phyloP scores from a whole-genome alignment of 2,113 vertebrate species.

The Aptenodytes forsteri region DNA sequence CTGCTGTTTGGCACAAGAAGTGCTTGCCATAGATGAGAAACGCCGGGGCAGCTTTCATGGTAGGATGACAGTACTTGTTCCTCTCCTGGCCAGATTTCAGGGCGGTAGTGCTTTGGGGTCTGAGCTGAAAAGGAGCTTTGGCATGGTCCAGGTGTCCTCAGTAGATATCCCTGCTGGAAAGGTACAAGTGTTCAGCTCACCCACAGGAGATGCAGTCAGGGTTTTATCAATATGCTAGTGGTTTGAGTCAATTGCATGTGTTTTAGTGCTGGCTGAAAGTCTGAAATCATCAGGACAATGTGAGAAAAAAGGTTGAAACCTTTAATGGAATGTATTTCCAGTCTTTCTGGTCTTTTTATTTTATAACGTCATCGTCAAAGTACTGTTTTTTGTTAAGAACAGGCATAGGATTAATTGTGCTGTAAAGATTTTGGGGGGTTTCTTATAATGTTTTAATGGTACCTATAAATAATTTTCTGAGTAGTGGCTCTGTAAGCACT shows the following conservation, averaged over 20 bases:
- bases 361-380: background rate
- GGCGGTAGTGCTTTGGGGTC: background rate
- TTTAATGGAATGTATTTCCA: background rate
- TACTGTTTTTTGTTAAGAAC: background rate
- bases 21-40: background rate
- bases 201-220: background rate
- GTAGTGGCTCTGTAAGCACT: background rate
- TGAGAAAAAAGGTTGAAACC: background rate
- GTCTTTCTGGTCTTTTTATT: background rate
- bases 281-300: background rate
- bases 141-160: background rate
- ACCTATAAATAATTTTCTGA: background rate
- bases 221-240: background rate
- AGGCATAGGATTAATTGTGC: background rate
- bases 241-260: background rate
- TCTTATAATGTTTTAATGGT: background rate
- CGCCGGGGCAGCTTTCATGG: background rate
- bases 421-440: background rate
- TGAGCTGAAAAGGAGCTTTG: background rate
- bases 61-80: background rate
- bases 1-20: background rate
- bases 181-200: background rate
- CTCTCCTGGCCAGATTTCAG: background rate
- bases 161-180: background rate
- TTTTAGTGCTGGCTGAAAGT: background rate